phyloP scores from a whole-genome alignment of 1,140 invertebrate genomes.

The Goniozus legneri region DNA sequence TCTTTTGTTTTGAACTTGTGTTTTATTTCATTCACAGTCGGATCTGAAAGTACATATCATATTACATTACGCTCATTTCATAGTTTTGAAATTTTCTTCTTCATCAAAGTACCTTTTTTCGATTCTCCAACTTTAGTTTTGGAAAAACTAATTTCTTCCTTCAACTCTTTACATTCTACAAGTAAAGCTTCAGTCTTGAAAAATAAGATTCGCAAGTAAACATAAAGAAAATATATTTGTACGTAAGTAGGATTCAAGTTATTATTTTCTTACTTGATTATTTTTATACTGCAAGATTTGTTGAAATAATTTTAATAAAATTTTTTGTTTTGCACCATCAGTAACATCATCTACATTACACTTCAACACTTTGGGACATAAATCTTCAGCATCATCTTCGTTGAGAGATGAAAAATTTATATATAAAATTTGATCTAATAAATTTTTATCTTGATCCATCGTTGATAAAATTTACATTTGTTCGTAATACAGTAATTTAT shows the following conservation, averaged over 20 bases:
- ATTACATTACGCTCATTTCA: neutral
- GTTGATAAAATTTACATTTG: too few species aligned
- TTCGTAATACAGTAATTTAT: too few species aligned
- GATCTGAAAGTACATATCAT: too few species aligned
- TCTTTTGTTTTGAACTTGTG: conserved; percentile 19
- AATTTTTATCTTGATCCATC: too few species aligned
- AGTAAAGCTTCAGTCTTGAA: conserved; percentile 53
- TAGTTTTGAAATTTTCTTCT: conserved; percentile 12
- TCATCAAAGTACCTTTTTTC: conserved; percentile 26
- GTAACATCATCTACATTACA: conserved; percentile 59
- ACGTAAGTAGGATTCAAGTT: neutral
- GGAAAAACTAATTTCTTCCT: conserved; percentile 37
- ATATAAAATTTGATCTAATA: conserved; percentile 57
- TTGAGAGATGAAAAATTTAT: conserved; percentile 55
- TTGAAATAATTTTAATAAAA: conserved; percentile 58
- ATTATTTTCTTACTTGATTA: conserved; percentile 56
- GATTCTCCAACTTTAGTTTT: conserved; percentile 29
- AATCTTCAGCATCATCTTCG: conserved; percentile 61
- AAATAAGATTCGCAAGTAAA: conserved; percentile 5
- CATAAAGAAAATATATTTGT: neutral
- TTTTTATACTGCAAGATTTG: conserved; percentile 65
- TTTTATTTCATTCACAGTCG: too few species aligned
- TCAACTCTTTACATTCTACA: conserved; percentile 54
- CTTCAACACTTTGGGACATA: conserved; percentile 59
- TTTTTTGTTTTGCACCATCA: conserved; percentile 55